Evolutionary conservation across 2,797 vertebrate species (phyloP), one percentile per base, ranked within the genome.

Genomic region (Pipistrellus pygmaeus): DNA sequence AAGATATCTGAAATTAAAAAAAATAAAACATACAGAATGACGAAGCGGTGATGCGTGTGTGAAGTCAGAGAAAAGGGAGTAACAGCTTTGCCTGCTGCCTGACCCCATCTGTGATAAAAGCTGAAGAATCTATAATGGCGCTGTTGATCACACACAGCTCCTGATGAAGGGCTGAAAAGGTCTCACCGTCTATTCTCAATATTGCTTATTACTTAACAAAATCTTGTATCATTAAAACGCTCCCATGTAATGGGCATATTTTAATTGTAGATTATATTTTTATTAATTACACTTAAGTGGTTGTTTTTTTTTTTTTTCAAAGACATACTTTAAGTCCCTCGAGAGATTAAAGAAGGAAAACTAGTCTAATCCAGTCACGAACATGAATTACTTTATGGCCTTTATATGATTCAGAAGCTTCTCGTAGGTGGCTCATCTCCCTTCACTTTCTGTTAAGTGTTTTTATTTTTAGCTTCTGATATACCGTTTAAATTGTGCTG

Each of bases 191-290:
- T 8, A 89, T 27, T 46, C 78, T 25, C 4, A 78, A 9, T 55
- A 53, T 87, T 83, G 93, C 13, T 77, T 90, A 20, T 84, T 75
- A 78, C 5, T 81, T 35, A 82, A 90, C 30, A 87, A 76, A 82
- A 77, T 87, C 20, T 81, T 72, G 20, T 94, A 27, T 44, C 21
- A 32, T 84, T 91, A 51, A 4, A 20, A 80, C 3, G 64, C 4
- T 86, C 21, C 1, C 8, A n/a, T 53, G n/a, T 30, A 72, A 71
- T 69, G 4, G 9, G n/a, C 13, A 78, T 46, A 2, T 55, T 91
- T 91, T 76, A 73, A 41, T 68, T 84, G n/a, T 14, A 30, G 62
- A 44, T 48, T 93, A 48, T 38, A 25, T 55, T 89, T 76, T 85
- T 4, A 92, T 87, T 86, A 90, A 87, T 44, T 90, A 46, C 0